A percentile compares a stretch with the other conserved stretches of the same genome.
phyloP scores from a whole-genome alignment of 2,888 invertebrate genomes.

The Formica aserva region DNA sequence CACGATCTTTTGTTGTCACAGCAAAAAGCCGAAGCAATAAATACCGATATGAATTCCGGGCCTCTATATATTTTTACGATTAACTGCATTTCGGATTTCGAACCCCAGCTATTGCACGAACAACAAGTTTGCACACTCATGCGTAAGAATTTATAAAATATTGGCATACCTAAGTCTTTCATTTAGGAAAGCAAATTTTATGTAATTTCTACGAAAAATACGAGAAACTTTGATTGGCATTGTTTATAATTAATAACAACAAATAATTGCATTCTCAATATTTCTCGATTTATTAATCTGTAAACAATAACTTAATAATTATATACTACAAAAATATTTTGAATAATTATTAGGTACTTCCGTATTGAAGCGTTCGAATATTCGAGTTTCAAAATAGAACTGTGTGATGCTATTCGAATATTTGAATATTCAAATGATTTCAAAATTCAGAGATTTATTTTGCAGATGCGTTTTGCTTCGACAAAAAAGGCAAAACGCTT shows the following conservation, averaged over 20 bases:
- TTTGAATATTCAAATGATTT: slow-evolving; percentile 9
- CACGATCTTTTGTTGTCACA: slow-evolving; percentile 50
- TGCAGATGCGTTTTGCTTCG: neutral
- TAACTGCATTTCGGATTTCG: slow-evolving; percentile 21
- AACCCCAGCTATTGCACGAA: slow-evolving; percentile 23
- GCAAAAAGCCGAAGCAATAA: slow-evolving; percentile 54
- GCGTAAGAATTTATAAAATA: neutral
- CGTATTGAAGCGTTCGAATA: neutral
- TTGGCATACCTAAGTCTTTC: neutral
- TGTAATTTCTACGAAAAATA: neutral
- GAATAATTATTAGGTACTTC: slow-evolving; percentile 5
- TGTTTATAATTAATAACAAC: neutral
- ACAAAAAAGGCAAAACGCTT: neutral
- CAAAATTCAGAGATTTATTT: slow-evolving; percentile 13
- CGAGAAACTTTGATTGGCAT: neutral
- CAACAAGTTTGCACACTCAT: slow-evolving; percentile 13
- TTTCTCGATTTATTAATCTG: slow-evolving; percentile 2
- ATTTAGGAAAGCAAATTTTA: neutral
- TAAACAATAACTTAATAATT: slow-evolving; percentile 11
- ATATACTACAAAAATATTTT: neutral
- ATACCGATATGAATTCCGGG: slow-evolving; percentile 24
- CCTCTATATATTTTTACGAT: slow-evolving; percentile 22
- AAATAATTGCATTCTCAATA: neutral
- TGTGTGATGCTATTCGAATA: neutral
- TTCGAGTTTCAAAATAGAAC: slow-evolving; percentile 7